Percentiles rank a stretch among this genome's conserved stretches.
Conservation (phyloP, 2,888 invertebrate genomes). For the Microplitis deprimator region DNA sequence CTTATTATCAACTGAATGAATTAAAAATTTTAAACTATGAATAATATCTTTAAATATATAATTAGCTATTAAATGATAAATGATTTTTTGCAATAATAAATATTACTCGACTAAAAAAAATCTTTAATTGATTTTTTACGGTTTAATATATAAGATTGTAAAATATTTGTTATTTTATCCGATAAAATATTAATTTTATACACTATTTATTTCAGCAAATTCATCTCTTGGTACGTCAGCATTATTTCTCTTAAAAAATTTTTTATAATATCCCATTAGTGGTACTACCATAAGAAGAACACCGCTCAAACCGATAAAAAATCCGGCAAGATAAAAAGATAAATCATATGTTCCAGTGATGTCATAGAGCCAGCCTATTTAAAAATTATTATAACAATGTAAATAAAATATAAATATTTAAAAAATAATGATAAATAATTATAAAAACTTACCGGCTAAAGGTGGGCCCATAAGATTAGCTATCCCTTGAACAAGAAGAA, state of each 20-base stretch:
- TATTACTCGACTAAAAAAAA: not conserved
- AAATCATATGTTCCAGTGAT: constrained; percentile 83
- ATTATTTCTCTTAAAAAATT: constrained; percentile 51
- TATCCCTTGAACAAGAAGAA: constrained; percentile 90
- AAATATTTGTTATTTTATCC: constrained; percentile 18
- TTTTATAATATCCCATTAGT: constrained; percentile 62
- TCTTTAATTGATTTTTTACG: not conserved
- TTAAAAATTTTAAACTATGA: no score
- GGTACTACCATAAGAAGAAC: constrained; percentile 75
- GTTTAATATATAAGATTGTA: not conserved
- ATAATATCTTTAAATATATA: no score
- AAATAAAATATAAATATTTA: constrained; percentile 15
- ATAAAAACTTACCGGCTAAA: constrained; percentile 80
- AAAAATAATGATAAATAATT: not conserved
- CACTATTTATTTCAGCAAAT: constrained; percentile 63
- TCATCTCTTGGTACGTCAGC: constrained; percentile 54
- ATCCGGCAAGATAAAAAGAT: constrained; percentile 86
- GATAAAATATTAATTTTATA: constrained; percentile 47
- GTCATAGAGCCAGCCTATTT: constrained; percentile 86
- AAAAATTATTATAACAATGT: not conserved
- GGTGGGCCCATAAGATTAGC: constrained; percentile 93
- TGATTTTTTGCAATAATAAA: no score
- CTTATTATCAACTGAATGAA: no score
- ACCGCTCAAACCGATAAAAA: constrained; percentile 85
- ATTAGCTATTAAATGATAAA: no score